Evolutionary conservation across 2,888 invertebrate genomes (phyloP).

Genomic region (Thumatha senex): DNA sequence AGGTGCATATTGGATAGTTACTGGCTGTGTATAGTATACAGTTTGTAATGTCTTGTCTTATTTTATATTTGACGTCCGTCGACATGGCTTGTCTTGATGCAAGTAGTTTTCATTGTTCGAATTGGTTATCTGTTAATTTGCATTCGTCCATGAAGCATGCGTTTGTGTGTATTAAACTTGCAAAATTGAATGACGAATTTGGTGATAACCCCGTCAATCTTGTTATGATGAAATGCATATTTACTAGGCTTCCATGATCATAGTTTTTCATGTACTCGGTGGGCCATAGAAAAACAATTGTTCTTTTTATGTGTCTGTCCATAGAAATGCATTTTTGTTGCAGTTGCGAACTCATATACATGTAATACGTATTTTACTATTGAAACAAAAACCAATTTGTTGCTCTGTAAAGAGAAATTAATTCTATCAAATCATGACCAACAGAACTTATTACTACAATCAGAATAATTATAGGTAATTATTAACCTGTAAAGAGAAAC

Average conservation of each 20-base stretch:
- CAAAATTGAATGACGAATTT: slow-evolving; percentile 34
- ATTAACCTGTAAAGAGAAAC: no score
- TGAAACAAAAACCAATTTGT: no score
- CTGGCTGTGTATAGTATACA: slow-evolving; percentile 16
- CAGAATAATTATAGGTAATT: no score
- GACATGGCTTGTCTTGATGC: slow-evolving; percentile 31
- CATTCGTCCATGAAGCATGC: slow-evolving; percentile 44
- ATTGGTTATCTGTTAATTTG: slow-evolving; percentile 44
- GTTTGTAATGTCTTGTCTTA: slow-evolving; percentile 8
- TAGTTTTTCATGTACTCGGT: slow-evolving; percentile 21
- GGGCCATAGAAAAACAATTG: slow-evolving; percentile 14
- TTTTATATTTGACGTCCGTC: slow-evolving; percentile 32
- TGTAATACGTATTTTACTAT: no score
- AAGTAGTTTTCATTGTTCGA: slow-evolving; percentile 46
- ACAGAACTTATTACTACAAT: no score
- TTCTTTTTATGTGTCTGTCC: background rate
- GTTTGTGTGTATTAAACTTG: slow-evolving; percentile 24
- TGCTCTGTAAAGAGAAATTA: no score
- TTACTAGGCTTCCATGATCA: slow-evolving; percentile 30
- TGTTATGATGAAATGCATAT: slow-evolving; percentile 14
- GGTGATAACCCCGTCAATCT: slow-evolving; percentile 35
- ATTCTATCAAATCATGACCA: no score
- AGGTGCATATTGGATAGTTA: slow-evolving; percentile 9
- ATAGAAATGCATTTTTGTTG: slow-evolving; percentile 23
- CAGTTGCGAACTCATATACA: background rate